These are phyloP conservation scores for Pseudocheirus occidentalis DNA, from an alignment of 2,797 vertebrate genomes.

Conservation along the genomic window DNA sequence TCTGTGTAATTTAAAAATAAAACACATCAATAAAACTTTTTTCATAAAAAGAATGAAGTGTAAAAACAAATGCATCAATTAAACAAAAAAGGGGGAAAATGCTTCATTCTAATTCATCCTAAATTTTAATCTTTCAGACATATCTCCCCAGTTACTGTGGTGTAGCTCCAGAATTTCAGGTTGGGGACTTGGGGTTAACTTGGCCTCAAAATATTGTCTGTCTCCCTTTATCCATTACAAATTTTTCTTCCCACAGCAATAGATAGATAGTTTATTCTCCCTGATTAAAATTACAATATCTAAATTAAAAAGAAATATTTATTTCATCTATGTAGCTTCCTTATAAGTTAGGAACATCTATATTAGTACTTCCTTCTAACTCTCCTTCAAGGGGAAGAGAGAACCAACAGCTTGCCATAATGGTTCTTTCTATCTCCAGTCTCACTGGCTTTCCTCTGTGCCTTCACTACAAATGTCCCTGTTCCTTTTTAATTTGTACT, in stretches of 20 bases:
- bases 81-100: neutral
- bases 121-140: neutral
- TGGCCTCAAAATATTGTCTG: neutral
- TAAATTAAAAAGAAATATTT: neutral
- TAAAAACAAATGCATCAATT: neutral
- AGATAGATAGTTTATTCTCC: neutral
- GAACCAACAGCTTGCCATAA: neutral
- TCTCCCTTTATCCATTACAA: neutral
- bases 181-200: neutral
- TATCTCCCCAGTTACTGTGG: rapidly evolving
- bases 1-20: neutral
- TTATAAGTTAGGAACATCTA: neutral
- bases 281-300: neutral
- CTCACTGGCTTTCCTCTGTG: neutral
- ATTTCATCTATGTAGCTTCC: neutral
- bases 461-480: neutral
- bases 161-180: neutral
- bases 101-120: neutral
- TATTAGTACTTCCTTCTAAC: neutral
- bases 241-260: neutral
- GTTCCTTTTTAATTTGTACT: neutral
- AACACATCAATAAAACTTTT: neutral
- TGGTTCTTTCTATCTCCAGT: neutral
- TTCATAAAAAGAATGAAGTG: neutral
- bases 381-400: neutral